Evolutionary conservation across 2,797 vertebrate species (phyloP).

Genomic region (Rhadinocentrus ornatus): DNA sequence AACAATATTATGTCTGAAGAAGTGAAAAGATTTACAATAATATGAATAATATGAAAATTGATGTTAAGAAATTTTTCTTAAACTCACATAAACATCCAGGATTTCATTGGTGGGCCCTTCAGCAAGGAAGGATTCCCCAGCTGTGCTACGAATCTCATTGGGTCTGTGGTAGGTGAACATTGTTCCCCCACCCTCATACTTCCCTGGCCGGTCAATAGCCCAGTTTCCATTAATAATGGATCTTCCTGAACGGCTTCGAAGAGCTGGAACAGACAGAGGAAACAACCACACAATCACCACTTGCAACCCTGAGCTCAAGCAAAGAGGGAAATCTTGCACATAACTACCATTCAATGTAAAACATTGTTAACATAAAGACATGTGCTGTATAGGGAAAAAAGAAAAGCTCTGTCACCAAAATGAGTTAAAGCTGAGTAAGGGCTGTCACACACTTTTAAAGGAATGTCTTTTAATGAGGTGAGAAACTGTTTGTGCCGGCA

Average conservation of each 20-base stretch:
- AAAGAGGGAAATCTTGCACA: slow-evolving; percentile 16
- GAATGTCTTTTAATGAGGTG: slow-evolving; percentile 39
- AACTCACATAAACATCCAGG: slow-evolving; percentile 95
- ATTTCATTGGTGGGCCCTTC: slow-evolving; percentile 96
- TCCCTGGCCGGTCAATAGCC: slow-evolving; percentile 95
- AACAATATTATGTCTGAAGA: no score
- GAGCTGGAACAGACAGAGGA: slow-evolving; percentile 78
- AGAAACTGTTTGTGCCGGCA: slow-evolving; percentile 61
- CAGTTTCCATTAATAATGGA: slow-evolving; percentile 99
- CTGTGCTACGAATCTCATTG: slow-evolving; percentile 95
- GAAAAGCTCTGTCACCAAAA: slow-evolving; percentile 20
- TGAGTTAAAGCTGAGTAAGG: slow-evolving; percentile 33
- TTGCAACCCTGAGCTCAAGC: slow-evolving; percentile 22
- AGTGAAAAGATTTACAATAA: no score
- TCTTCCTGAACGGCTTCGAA: slow-evolving; percentile 91
- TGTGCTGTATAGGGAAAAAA: not conserved
- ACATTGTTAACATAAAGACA: slow-evolving; percentile 31
- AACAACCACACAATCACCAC: slow-evolving; percentile 46
- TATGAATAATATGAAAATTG: no score
- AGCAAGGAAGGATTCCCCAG: slow-evolving; percentile 94
- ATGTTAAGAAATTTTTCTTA: slow-evolving; percentile 9
- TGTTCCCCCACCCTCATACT: slow-evolving; percentile 93
- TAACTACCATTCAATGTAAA: slow-evolving; percentile 53
- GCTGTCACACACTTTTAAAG: slow-evolving; percentile 47
- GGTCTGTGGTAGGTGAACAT: slow-evolving; percentile 95